Evolutionary conservation across 1,140 invertebrate species (phyloP).

Genomic region (Drosophila carrolli): DNA sequence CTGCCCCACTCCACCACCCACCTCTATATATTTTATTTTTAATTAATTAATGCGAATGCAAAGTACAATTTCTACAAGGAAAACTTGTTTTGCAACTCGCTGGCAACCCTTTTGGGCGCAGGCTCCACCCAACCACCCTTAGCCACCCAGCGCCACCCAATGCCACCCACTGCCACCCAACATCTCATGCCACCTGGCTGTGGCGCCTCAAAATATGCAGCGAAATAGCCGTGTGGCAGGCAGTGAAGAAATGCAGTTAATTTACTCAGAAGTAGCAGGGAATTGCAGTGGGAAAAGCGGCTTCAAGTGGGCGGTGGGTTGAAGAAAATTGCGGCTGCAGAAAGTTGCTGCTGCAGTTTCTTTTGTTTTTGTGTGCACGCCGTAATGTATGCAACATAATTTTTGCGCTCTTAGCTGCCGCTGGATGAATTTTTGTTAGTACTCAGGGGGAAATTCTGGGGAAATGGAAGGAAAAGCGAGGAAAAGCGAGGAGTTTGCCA

Average conservation of each 20-base stretch:
- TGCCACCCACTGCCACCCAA: neutral
- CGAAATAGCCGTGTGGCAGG: conserved; percentile 38
- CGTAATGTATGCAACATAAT: conserved; percentile 81
- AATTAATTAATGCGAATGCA: conserved; percentile 84
- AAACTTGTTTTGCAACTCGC: conserved; percentile 79
- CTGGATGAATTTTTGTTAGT: conserved; percentile 75
- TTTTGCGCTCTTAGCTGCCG: conserved; percentile 73
- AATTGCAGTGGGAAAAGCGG: conserved; percentile 26
- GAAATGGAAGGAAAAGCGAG: neutral
- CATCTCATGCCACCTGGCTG: conserved; percentile 26
- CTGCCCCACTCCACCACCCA: neutral
- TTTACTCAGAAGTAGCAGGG: conserved; percentile 79
- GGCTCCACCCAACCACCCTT: conserved; percentile 43
- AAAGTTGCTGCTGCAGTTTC: conserved; percentile 80
- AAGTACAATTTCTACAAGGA: conserved; percentile 84
- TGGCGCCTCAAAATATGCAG: conserved; percentile 77
- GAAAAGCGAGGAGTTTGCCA: conserved; percentile 41
- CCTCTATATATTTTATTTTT: conserved; percentile 80
- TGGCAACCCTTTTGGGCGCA: conserved; percentile 51
- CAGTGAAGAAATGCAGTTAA: conserved; percentile 83
- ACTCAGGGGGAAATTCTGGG: conserved; percentile 32
- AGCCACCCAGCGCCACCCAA: neutral
- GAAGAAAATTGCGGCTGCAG: conserved; percentile 71
- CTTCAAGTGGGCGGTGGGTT: conserved; percentile 9
- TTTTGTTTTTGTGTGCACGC: conserved; percentile 81